phyloP scores from a whole-genome alignment of 2,113 vertebrate genomes.

The Polypterus bichir region DNA sequence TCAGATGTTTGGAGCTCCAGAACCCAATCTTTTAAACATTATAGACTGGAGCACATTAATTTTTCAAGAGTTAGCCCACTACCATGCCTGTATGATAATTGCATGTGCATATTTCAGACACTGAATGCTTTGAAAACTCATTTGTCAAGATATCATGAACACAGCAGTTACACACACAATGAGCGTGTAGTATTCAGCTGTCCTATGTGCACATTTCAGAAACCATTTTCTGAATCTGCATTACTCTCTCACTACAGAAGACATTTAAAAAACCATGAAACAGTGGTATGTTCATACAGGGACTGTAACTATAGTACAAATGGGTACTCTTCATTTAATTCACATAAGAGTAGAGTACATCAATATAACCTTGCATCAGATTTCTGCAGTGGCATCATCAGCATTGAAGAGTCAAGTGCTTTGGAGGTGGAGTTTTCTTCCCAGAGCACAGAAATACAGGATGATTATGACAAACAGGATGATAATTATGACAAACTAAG shows the following conservation, averaged over 20 bases:
- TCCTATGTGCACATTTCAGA: background rate
- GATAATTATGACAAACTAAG: slow-evolving; percentile 7
- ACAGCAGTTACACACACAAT: slow-evolving; percentile 2
- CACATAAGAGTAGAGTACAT: slow-evolving; percentile 18
- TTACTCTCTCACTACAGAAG: slow-evolving; percentile 16
- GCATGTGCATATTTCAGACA: no score
- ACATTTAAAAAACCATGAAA: slow-evolving; percentile 16
- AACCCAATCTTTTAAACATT: no score
- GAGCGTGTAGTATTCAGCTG: slow-evolving; percentile 2
- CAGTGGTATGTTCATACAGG: slow-evolving; percentile 10
- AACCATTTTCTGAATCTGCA: slow-evolving; percentile 1
- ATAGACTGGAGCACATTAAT: no score
- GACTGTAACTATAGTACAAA: slow-evolving; percentile 15
- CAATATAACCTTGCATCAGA: slow-evolving; percentile 7
- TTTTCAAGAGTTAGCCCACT: no score
- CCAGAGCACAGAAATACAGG: slow-evolving; percentile 2
- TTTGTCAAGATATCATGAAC: slow-evolving; percentile 12
- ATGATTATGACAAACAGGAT: slow-evolving; percentile 10
- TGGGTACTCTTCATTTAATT: slow-evolving; percentile 11
- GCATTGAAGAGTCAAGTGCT: slow-evolving; percentile 6
- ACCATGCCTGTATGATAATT: no score
- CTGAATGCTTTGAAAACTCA: slow-evolving; percentile 17
- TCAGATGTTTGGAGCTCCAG: no score
- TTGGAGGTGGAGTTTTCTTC: slow-evolving; percentile 6
- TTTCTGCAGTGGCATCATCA: slow-evolving; percentile 9